phyloP scores from a whole-genome alignment of 92 coral and sea anemone genomes.

The Hydrozoanthus gracilis region DNA sequence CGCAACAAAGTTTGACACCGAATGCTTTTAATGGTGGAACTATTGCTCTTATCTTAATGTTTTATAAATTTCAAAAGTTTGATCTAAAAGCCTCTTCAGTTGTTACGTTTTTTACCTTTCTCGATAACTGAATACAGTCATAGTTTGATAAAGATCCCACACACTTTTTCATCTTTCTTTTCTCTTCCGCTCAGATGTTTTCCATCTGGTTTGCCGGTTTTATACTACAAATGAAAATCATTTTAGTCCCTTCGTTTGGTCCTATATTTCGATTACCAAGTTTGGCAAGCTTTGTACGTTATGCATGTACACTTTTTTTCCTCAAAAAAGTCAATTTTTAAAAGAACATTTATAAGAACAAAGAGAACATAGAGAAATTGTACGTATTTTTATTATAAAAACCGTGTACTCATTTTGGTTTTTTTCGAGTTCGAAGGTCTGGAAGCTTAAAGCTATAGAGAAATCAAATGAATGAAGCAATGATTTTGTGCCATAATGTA shows the following conservation, averaged over 20 bases:
- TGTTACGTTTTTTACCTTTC: background rate
- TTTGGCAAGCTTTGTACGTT: too few relatives aligned
- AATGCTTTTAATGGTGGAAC: background rate
- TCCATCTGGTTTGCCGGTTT: conserved; percentile 14
- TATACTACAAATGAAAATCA: background rate
- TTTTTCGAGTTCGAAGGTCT: too few relatives aligned
- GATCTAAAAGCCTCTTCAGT: background rate
- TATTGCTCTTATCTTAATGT: background rate
- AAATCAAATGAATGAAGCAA: too few relatives aligned
- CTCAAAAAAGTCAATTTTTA: too few relatives aligned
- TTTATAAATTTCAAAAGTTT: background rate
- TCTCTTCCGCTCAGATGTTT: conserved; percentile 1
- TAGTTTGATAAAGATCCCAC: conserved; percentile 30
- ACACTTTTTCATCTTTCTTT: background rate
- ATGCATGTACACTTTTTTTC: too few relatives aligned
- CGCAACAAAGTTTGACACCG: background rate
- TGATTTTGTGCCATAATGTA: too few relatives aligned
- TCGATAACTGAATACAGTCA: conserved; percentile 18
- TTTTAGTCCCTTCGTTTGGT: background rate
- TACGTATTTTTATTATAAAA: too few relatives aligned
- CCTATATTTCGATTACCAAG: background rate
- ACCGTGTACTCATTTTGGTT: too few relatives aligned
- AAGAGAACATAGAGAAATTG: too few relatives aligned
- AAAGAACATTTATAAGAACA: too few relatives aligned
- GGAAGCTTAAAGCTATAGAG: too few relatives aligned